Evolutionary conservation across 2,797 vertebrate genomes (phyloP), one percentile per base, ranked within the genome.

Genomic region (Lophotriccus pileatus): DNA sequence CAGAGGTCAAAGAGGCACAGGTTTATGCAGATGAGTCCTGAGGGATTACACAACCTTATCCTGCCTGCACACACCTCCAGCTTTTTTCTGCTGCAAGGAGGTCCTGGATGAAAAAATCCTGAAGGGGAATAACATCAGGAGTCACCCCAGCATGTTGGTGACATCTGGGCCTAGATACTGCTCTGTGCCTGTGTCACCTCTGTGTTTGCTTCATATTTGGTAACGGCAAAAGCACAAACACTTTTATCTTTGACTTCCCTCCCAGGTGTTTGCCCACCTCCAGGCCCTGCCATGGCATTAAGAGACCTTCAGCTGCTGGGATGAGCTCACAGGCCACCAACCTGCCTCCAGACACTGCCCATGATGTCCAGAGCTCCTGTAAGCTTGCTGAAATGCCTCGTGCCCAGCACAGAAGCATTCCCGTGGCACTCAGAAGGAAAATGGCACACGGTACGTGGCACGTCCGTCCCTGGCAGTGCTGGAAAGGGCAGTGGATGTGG

Each of bases 221-320:
- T 23, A 60, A 39, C 10, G 1, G 28, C 30, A 44, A 34, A 62
- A 76, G 50, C 59, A 73, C 74, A 46, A 79, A 74, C 21, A 17
- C 10, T 32, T 86, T 80, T 43, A 79, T 80, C 78, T 92, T 9
- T 66, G 69, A 19, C 73, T 81, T 89, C 72, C 52, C 63, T 32
- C 14, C 13, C 0, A 0, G 14, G 3, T 56, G 68, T 90, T 95
- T 91, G 60, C 68, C 72, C 6, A 1, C 55, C 62, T 21, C 28
- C 49, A 16, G 74, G 81, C 53, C 67, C 4, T 6, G 0, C 55
- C 22, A 0, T 0, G 1, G 41, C 1, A 0, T 7, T 8, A 9
- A 4, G 49, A 36, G 67, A 9, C 0, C 1, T 9, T 19, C 56
- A 60, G 69, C 76, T 30, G 56, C 81, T 67, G 77, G 41, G 43